Conservation (phyloP, 2,113 vertebrate species). For the Cyanistes caeruleus region DNA sequence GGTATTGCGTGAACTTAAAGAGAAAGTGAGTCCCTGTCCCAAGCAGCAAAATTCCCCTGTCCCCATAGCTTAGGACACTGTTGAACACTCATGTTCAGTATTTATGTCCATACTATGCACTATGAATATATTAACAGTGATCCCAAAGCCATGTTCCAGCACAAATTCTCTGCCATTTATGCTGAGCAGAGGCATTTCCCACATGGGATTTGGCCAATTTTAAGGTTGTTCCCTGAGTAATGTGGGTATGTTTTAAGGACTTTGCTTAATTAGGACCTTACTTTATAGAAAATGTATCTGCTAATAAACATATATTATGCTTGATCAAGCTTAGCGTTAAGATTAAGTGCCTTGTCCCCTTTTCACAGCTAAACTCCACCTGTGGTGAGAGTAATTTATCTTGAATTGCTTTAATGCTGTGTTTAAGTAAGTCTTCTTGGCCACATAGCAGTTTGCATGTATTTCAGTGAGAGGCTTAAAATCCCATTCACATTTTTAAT, state of each 20-base stretch:
- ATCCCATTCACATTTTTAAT: conserved; percentile 63
- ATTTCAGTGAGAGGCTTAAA: conserved; percentile 33
- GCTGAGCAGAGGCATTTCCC: neutral
- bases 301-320: neutral
- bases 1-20: neutral
- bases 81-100: neutral
- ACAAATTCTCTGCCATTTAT: neutral
- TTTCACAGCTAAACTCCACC: conserved; percentile 1
- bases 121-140: neutral
- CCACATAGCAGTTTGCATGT: neutral
- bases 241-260: neutral
- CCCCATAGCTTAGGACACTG: neutral
- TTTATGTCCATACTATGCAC: neutral
- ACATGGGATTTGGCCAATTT: neutral
- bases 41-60: neutral
- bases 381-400: conserved; percentile 28
- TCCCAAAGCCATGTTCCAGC: neutral
- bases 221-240: neutral
- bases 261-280: neutral
- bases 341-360: neutral
- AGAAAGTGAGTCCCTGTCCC: neutral
- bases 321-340: neutral
- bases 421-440: neutral
- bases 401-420: conserved; percentile 9
- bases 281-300: neutral